Evolutionary conservation across 1,140 invertebrate species (phyloP), one percentile per base, ranked within the genome.

Genomic region (Diorhabda elongata): DNA sequence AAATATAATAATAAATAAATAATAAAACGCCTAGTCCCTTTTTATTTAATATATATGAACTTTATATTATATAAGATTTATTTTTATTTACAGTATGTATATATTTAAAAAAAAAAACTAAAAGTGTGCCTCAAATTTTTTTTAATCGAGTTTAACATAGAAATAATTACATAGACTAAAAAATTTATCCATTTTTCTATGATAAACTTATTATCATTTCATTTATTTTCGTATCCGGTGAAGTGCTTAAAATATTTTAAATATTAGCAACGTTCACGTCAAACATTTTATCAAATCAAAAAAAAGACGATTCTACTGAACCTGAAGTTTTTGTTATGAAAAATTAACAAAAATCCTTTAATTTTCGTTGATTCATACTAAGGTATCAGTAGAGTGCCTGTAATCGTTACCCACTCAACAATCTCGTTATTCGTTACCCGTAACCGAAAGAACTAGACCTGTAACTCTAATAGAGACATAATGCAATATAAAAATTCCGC

Each of bases 221-320:
- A 69, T 43, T 63, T 58, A 66, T 68, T 63, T 69, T 47, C 42
- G 66, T 63, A 66, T 5, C 64, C 60, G 72, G 77, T 78, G 78
- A 79, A 76, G 66, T 76, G 77, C 74, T 78, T 72, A 73, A 74
- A 74, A 78, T 80, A 79, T 79, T 78, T 65, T 70, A 64, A 72
- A 77, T 78, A 78, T 77, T 71, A 71, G 75, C 72, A 77, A 44
- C 73, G 64, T 77, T 77, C 76, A 74, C 72, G 44, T 1, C 26
- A 26, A 26, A 26, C 52, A 41, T 58, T 69, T 7, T 65, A 9
- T 58, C 26, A 41, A 60, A 68, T 63, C 44, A 42, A 57, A 57
- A 59, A 58, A 67, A 64, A 63, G 11, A 61, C 41, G 42, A 64
- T 70, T 71, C 64, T 68, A 70, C 71, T 70, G 73, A 69, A 73